Percentiles rank a stretch among this genome's conserved stretches.
Evolutionary conservation across 2,797 vertebrate genomes (phyloP).

Genomic region (Oreortyx pictus): DNA sequence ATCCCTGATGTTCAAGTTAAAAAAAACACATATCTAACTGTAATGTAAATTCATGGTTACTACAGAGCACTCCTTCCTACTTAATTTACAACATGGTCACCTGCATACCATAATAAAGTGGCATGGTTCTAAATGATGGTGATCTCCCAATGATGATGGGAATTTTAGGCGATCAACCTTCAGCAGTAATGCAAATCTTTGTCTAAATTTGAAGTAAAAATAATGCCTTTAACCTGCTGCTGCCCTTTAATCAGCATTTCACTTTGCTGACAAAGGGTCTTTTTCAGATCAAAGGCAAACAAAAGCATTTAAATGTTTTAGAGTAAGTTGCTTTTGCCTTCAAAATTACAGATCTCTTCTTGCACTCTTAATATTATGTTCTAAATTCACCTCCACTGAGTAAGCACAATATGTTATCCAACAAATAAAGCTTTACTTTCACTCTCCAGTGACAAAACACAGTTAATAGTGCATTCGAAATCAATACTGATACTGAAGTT

Average conservation of each 20-base stretch:
- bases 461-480: constrained; percentile 13
- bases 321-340: background rate
- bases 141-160: background rate
- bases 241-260: constrained; percentile 24
- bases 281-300: constrained; percentile 24
- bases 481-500: background rate
- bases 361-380: background rate
- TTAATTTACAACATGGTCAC: background rate
- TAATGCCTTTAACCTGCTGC: constrained; percentile 7
- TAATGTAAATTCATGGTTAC: background rate
- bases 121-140: background rate
- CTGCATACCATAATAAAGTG: background rate
- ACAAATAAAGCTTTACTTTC: background rate
- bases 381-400: background rate
- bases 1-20: background rate
- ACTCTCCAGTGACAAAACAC: background rate
- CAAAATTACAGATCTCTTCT: background rate
- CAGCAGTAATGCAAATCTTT: too few species aligned
- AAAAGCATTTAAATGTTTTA: constrained; percentile 5
- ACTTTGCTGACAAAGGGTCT: constrained; percentile 11
- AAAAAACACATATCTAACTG: background rate
- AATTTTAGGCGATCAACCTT: background rate
- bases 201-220: background rate
- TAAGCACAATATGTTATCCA: background rate
- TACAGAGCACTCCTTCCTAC: background rate